phyloP scores from a whole-genome alignment of 1,140 invertebrate genomes.

The Harlomillsia oculata region DNA sequence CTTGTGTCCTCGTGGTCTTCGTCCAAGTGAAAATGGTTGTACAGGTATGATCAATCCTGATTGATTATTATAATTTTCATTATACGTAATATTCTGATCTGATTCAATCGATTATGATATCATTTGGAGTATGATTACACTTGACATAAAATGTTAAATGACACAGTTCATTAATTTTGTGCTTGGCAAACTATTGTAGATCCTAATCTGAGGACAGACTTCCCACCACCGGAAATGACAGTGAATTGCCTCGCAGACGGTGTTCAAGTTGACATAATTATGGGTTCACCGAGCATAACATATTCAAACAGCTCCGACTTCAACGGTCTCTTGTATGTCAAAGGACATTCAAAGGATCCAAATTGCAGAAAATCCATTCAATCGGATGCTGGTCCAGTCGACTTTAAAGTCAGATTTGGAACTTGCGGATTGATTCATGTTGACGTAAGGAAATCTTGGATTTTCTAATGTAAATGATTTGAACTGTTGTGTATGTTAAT shows the following conservation, averaged over 20 bases:
- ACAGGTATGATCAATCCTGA: slow-evolving; percentile 1
- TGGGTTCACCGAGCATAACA: slow-evolving; percentile 37
- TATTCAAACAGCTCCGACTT: slow-evolving; percentile 57
- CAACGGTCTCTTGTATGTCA: slow-evolving; percentile 85
- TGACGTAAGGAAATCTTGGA: slow-evolving; percentile 55
- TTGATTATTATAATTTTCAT: no score
- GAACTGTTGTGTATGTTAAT: not conserved
- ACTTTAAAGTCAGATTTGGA: slow-evolving; percentile 84
- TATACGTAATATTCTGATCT: no score
- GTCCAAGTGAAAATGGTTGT: slow-evolving; percentile 42
- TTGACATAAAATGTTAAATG: no score
- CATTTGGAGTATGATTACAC: no score
- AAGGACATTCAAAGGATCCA: slow-evolving; percentile 86
- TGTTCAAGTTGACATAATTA: slow-evolving; percentile 73
- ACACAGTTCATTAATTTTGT: no score
- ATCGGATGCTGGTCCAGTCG: slow-evolving; percentile 59
- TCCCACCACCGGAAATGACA: slow-evolving; percentile 66
- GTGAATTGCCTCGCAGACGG: slow-evolving; percentile 85
- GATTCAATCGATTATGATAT: no score
- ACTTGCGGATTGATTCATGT: slow-evolving; percentile 82
- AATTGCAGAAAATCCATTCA: slow-evolving; percentile 71
- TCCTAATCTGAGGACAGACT: slow-evolving; percentile 51
- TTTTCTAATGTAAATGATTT: not conserved
- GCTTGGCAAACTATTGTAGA: no score
- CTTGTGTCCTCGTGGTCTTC: slow-evolving; percentile 59